Evolutionary conservation across 2,888 invertebrate species (phyloP).

Genomic region (Hoplodrina ambigua): DNA sequence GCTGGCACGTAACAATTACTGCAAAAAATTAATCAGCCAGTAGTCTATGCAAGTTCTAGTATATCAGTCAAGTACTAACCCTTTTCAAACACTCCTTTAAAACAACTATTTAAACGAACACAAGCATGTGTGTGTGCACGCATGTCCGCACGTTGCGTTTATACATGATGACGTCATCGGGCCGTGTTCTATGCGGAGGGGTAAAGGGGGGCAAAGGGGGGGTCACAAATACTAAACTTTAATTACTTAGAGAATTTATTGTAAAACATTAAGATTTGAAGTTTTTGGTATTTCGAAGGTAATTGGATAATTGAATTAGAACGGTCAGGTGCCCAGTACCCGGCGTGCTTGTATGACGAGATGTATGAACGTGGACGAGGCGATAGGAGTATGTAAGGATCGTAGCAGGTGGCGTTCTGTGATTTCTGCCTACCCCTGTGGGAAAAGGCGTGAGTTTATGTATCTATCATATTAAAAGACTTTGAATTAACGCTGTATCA

Average conservation of each 20-base stretch:
- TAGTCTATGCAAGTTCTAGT: slow-evolving; percentile 17
- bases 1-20: background rate
- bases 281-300: slow-evolving; percentile 10
- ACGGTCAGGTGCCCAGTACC: no score
- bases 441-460: no score
- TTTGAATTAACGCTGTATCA: no score
- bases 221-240: slow-evolving; percentile 27
- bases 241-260: slow-evolving; percentile 25
- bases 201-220: no score
- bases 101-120: slow-evolving; percentile 56
- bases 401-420: no score
- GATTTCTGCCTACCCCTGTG: no score
- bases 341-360: no score
- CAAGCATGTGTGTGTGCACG: slow-evolving; percentile 59
- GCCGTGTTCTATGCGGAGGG: slow-evolving; percentile 48
- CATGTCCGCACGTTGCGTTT: slow-evolving; percentile 58
- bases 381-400: no score
- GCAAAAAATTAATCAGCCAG: background rate
- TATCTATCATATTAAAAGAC: no score
- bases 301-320: background rate
- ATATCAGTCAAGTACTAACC: slow-evolving; percentile 41
- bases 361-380: no score
- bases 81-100: slow-evolving; percentile 44
- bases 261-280: background rate
- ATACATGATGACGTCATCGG: slow-evolving; percentile 66